Evolutionary conservation across 2,888 invertebrate genomes (phyloP).

Genomic region (Athalia circularis): DNA sequence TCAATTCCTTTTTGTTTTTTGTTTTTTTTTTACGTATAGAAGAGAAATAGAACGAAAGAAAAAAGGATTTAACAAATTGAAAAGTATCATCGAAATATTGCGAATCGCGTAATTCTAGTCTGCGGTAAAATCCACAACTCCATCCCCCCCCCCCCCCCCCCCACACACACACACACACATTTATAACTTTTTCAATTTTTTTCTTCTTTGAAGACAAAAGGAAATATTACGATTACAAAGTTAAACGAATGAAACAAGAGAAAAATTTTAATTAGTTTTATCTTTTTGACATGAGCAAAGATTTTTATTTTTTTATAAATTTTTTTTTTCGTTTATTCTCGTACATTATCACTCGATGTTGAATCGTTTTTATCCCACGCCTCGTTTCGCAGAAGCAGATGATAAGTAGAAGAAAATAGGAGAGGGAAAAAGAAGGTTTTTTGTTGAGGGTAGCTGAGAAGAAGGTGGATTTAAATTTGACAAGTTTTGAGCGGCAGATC

Average conservation of each 20-base stretch:
- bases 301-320: no score
- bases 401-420: background rate
- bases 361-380: no score
- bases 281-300: no score
- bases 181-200: no score
- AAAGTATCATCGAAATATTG: background rate
- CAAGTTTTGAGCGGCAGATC: conserved; percentile 37
- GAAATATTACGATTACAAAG: background rate
- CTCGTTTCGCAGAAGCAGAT: background rate
- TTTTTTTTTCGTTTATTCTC: no score
- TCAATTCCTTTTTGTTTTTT: background rate
- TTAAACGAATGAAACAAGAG: background rate
- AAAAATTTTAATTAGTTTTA: no score
- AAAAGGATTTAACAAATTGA: background rate
- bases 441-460: background rate
- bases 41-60: background rate
- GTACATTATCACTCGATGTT: no score
- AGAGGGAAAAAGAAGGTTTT: background rate
- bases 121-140: no score
- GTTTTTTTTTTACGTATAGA: background rate
- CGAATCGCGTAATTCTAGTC: no score
- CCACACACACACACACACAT: no score
- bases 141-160: no score
- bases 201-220: background rate
- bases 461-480: conserved; percentile 19